Conservation (phyloP, 35 echinoderm and acorn worm species). For the Apostichopus japonicus region DNA sequence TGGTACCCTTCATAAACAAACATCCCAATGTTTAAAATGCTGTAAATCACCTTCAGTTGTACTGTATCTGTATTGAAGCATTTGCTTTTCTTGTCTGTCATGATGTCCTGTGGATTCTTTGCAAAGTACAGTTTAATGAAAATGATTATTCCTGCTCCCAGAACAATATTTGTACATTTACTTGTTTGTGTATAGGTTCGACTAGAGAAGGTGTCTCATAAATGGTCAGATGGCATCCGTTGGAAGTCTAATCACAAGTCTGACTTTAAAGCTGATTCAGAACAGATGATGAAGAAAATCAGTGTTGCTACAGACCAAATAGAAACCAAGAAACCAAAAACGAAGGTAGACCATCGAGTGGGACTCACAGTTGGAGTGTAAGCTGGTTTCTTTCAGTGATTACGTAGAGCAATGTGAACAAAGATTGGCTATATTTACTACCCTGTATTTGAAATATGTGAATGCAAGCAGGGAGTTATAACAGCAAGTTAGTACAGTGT, state of each 20-base stretch:
- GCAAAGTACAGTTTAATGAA: too few relatives aligned
- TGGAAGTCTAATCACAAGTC: constrained; percentile 2
- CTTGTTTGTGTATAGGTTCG: background rate
- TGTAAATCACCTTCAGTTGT: too few relatives aligned
- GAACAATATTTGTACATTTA: too few relatives aligned
- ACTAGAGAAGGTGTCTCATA: constrained; percentile 17
- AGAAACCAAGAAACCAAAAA: constrained; percentile 49
- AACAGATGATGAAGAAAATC: constrained; percentile 71
- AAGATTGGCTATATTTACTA: background rate
- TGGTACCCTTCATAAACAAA: too few relatives aligned
- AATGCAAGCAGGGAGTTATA: too few relatives aligned
- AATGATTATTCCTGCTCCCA: too few relatives aligned
- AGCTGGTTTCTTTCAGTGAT: background rate
- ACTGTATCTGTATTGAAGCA: too few relatives aligned
- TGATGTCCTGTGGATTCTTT: too few relatives aligned
- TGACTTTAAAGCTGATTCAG: constrained; percentile 72
- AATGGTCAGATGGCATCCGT: constrained; percentile 66
- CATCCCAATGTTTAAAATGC: too few relatives aligned
- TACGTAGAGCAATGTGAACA: too few relatives aligned
- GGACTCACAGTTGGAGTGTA: constrained; percentile 70
- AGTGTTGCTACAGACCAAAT: constrained; percentile 17
- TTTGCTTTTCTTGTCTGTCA: too few relatives aligned
- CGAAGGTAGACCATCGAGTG: constrained; percentile 52
- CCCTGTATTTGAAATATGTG: background rate
- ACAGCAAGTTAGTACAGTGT: too few relatives aligned